These are phyloP conservation scores for Nymphicus hollandicus DNA, from an alignment of 2,113 vertebrate genomes.

Conservation along the genomic window DNA sequence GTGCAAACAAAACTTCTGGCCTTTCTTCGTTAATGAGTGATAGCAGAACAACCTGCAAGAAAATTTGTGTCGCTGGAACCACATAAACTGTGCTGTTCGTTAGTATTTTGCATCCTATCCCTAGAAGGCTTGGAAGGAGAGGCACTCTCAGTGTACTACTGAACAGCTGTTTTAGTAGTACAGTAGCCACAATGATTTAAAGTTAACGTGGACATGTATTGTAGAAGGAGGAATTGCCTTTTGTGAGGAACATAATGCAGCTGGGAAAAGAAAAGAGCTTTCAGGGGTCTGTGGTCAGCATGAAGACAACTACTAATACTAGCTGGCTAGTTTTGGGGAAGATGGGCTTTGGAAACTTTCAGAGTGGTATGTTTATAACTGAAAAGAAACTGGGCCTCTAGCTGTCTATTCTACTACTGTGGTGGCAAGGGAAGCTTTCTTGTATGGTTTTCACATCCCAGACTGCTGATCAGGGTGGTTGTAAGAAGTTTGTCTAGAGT, in stretches of 20 bases:
- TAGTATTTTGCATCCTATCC: not conserved
- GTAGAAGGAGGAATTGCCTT: not conserved
- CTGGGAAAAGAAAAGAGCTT: not conserved
- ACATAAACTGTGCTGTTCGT: not conserved
- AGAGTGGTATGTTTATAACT: not conserved
- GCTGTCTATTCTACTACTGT: not conserved
- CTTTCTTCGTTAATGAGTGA: not conserved
- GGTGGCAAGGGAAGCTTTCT: not conserved
- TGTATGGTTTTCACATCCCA: not conserved
- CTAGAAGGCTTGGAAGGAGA: not conserved
- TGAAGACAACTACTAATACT: not conserved
- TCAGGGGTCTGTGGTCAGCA: not conserved
- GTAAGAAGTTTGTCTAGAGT: not conserved
- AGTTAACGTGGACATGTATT: fast-evolving
- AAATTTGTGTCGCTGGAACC: not conserved
- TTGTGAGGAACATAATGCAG: not conserved
- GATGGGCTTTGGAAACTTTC: not conserved
- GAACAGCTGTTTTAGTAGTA: not conserved
- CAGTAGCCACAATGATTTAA: not conserved
- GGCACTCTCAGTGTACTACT: not conserved
- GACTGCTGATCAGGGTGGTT: not conserved
- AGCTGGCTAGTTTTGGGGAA: not conserved
- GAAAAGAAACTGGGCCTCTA: not conserved
- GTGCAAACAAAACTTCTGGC: not conserved
- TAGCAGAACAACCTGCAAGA: not conserved